Evolutionary conservation across 2,797 vertebrate species (phyloP), one percentile per base, ranked within the genome.

Genomic region (Mus minutoides): DNA sequence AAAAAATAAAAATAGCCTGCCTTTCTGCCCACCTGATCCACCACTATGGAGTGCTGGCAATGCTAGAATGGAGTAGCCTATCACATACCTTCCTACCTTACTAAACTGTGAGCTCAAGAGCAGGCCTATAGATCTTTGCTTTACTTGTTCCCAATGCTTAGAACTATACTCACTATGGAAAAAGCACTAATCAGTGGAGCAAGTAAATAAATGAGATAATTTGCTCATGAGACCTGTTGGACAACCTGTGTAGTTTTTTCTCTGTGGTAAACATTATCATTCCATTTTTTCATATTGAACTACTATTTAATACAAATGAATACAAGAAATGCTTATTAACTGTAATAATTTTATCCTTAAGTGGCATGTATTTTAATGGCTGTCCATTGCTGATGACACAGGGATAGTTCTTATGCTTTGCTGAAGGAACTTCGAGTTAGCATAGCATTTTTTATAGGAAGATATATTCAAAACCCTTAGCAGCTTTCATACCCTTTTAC

Each of bases 101-200:
- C 31, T 79, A 22, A 90, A 56, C 79, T 73, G 79, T 62, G 79
- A 85, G 69, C 71, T 96, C 85, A 60, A 92, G 62, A 94, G 87
- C 76, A 94, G 62, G 80, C 67, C 58, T 77, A 1, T 58, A 1
- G 90, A 9, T 40, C 75, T 95, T 83, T 56, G 67, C n/a, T 92
- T 85, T 79, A 43, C 73, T 86, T 80, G 62, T 60, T 96, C 71
- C 43, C 34, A 71, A 22, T 76, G 37, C 79, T 79, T 22, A 93
- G 64, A 93, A 60, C 46, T 85, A 5, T 80, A 77, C n/a, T 67
- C 46, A 84, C 21, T 92, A n/a, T 71, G 78, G 29, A 76, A 21
- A 83, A 87, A 89, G 12, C 34, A 90, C 29, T 88, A 40, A 37
- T 91, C 83, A 90, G 24, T 60, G 43, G 49, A 88, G 26, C 22